Evolutionary conservation across 2,113 vertebrate genomes (phyloP).

Genomic region (Rhinichthys klamathensis): DNA sequence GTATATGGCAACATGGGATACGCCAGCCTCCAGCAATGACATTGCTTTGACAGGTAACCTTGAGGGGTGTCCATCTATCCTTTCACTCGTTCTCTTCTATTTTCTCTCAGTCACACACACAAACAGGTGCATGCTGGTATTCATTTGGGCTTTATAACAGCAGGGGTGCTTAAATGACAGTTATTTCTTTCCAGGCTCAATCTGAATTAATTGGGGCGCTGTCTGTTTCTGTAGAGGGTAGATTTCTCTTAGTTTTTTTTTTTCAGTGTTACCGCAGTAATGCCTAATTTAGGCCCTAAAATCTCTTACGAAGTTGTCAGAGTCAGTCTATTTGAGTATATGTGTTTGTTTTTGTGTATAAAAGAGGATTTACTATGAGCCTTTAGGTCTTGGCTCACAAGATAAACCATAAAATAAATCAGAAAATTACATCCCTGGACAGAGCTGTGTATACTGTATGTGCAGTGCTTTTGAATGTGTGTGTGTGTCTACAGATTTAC

Average conservation of each 20-base stretch:
- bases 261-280: background rate
- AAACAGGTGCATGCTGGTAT: constrained; percentile 28
- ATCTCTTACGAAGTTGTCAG: constrained; percentile 18
- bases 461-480: background rate
- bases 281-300: constrained; percentile 20
- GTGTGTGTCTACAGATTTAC: background rate
- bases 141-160: constrained; percentile 33
- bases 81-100: background rate
- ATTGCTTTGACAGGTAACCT: constrained; percentile 47
- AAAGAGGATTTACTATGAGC: constrained; percentile 12
- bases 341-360: constrained; percentile 23
- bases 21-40: constrained; percentile 28
- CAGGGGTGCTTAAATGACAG: constrained; percentile 26
- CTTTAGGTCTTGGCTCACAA: constrained; percentile 41
- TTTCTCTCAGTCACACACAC: constrained; percentile 2
- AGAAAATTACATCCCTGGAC: constrained; percentile 23
- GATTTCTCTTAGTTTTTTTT: background rate
- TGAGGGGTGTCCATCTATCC: constrained; percentile 24
- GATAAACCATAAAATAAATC: constrained; percentile 39
- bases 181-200: constrained; percentile 23
- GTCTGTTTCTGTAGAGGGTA: constrained; percentile 10
- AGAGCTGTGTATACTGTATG: background rate
- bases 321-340: background rate
- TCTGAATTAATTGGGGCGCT: constrained; percentile 37
- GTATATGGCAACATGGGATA: constrained; percentile 39